Percentiles rank a stretch among this genome's conserved stretches.
phyloP scores from a whole-genome alignment of 2,888 invertebrate genomes.

The Oeneis ivallda region DNA sequence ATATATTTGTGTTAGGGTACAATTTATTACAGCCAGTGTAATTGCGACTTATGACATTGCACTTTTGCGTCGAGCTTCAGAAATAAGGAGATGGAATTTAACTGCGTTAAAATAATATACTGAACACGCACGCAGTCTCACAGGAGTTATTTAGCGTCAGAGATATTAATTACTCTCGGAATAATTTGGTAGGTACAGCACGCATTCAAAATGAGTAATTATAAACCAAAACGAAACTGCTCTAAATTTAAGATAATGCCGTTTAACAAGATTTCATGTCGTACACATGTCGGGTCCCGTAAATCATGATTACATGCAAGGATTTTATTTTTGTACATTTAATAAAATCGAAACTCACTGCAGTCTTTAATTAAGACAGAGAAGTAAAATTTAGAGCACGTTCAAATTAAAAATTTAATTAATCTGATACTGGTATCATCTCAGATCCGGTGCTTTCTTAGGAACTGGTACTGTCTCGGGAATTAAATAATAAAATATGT shows the following conservation, averaged over 20 bases:
- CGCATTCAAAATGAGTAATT: constrained; percentile 18
- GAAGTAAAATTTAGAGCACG: background rate
- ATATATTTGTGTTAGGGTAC: background rate
- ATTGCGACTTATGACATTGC: constrained; percentile 6
- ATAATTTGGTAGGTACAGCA: constrained; percentile 4
- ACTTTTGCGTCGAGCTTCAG: background rate
- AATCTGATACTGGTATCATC: too few species aligned
- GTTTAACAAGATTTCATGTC: constrained; percentile 6
- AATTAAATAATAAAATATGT: too few species aligned
- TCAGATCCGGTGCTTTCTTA: too few species aligned
- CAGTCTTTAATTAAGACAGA: background rate
- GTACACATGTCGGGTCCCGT: background rate
- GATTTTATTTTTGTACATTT: background rate
- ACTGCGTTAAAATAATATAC: constrained; percentile 12
- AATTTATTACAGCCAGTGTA: background rate
- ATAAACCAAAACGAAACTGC: constrained; percentile 11
- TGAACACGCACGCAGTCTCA: background rate
- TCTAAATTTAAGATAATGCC: constrained; percentile 15
- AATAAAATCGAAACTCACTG: background rate
- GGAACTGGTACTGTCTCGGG: too few species aligned
- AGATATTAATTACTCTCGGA: constrained; percentile 18
- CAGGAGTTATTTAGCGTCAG: constrained; percentile 11
- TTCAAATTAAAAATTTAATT: too few species aligned
- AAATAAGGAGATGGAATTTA: constrained; percentile 15
- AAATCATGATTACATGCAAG: background rate